Conservation (phyloP, 2,113 vertebrate species). For the Alouatta palliata region DNA sequence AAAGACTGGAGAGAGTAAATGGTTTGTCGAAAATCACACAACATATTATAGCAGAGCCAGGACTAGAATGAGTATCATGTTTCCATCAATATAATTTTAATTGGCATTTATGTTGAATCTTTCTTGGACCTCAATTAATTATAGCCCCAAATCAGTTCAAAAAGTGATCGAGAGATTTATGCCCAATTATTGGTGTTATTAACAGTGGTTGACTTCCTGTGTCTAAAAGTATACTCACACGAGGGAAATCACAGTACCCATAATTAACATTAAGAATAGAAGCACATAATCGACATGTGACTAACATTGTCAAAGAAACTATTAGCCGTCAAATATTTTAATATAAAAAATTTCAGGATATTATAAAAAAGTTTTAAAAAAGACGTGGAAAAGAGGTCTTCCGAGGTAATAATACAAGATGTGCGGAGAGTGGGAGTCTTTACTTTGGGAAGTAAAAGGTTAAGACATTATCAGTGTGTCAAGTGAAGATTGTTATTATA, state of each 20-base stretch:
- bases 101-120: neutral
- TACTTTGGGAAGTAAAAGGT: slow-evolving; percentile 23
- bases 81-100: slow-evolving; percentile 11
- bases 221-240: neutral
- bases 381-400: neutral
- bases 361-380: neutral
- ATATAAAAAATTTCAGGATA: slow-evolving; percentile 22
- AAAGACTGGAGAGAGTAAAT: neutral
- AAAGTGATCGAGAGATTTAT: neutral
- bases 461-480: neutral
- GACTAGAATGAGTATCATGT: too few species aligned
- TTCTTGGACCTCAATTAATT: neutral
- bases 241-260: neutral
- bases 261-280: slow-evolving; percentile 9
- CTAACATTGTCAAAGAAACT: neutral
- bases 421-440: slow-evolving; percentile 9
- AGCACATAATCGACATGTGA: neutral
- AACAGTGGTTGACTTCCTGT: neutral
- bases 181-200: neutral
- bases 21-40: neutral
- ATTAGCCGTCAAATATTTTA: neutral
- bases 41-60: neutral
- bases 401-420: slow-evolving; percentile 35
- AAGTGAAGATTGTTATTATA: neutral
- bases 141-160: neutral